Evolutionary conservation across 1,140 invertebrate species (phyloP).

Genomic region (Sycophaga agraensis): DNA sequence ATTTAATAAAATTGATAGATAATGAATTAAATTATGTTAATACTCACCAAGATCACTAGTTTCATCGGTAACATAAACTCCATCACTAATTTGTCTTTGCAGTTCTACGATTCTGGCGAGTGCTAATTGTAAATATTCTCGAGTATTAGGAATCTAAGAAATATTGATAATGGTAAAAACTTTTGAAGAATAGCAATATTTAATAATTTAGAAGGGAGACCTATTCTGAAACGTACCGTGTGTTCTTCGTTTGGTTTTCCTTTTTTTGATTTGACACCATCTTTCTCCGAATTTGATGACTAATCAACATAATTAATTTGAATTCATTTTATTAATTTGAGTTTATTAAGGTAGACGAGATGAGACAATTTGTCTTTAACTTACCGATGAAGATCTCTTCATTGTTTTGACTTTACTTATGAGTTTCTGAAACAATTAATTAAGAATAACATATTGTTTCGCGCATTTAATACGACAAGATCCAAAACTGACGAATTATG

Average conservation of each 20-base stretch:
- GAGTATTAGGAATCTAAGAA: conserved; percentile 39
- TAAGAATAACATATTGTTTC: too few species aligned
- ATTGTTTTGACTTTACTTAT: too few species aligned
- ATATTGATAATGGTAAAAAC: not conserved
- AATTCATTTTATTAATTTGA: not conserved
- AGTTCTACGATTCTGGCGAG: conserved; percentile 45
- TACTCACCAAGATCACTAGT: conserved; percentile 44
- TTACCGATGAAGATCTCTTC: conserved; percentile 44
- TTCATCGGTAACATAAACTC: conserved; percentile 40
- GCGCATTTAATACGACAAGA: too few species aligned
- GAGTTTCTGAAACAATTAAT: too few species aligned
- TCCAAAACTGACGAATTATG: too few species aligned
- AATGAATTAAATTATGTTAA: too few species aligned
- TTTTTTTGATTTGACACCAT: conserved; percentile 31
- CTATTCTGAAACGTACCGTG: not conserved
- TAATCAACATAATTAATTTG: conserved; percentile 9
- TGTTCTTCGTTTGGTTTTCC: conserved; percentile 33
- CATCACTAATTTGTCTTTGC: conserved; percentile 47
- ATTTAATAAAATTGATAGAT: too few species aligned
- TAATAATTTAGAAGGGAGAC: too few species aligned
- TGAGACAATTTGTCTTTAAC: conserved; percentile 6
- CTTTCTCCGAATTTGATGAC: conserved; percentile 35
- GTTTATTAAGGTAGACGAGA: too few species aligned
- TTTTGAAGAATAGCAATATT: too few species aligned
- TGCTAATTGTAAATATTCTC: conserved; percentile 49